Evolutionary conservation across 35 echinoderm and acorn worm genomes (phyloP).

Genomic region (Ophioderma brevispina): DNA sequence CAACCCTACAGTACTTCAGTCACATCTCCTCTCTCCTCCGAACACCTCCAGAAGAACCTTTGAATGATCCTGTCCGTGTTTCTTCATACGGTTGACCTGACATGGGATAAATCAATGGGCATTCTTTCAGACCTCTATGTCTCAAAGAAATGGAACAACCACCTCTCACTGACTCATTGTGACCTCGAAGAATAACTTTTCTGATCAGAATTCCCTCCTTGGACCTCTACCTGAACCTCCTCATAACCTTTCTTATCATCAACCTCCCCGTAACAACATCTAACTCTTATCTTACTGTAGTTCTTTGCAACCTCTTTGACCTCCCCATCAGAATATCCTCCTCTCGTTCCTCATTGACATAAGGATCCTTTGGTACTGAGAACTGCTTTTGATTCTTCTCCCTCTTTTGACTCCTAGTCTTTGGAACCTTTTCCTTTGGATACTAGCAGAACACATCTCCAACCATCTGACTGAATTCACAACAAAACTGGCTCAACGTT

Average conservation of each 20-base stretch:
- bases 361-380: background rate
- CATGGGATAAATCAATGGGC: constrained; percentile 45
- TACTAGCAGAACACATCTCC: no score
- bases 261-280: background rate
- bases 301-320: background rate
- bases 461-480: no score
- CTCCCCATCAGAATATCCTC: background rate
- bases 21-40: background rate
- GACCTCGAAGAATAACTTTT: background rate
- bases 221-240: background rate
- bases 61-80: constrained; percentile 43
- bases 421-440: background rate
- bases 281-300: background rate
- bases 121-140: background rate
- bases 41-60: constrained; percentile 46
- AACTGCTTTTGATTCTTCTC: background rate
- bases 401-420: background rate
- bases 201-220: background rate
- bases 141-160: background rate
- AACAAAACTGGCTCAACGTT: no score
- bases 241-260: background rate
- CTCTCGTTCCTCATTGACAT: background rate
- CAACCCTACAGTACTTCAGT: constrained; percentile 9
- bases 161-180: background rate
- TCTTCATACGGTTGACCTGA: constrained; percentile 43